Base-by-base conservation (phyloP, 2,797 vertebrate genomes). In the Karalla daura region DNA sequence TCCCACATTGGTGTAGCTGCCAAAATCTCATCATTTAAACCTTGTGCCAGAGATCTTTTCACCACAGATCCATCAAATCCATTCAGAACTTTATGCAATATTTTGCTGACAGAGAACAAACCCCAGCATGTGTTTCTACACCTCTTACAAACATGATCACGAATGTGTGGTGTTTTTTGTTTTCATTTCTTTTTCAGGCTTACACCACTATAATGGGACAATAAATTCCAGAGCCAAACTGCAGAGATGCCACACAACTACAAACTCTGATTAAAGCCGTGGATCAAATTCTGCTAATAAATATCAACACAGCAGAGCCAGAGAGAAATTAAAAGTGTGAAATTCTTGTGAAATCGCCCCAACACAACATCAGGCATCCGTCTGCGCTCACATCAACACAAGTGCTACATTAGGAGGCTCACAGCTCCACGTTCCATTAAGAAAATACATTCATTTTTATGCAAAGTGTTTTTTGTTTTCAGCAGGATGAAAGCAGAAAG, bases 261-360 rank as follows among this genome's bases (percentile, higher is more conserved):
- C 10, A 76, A 79, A 64, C 25, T 64, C 44, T 63, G 60, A 86
- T 83, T 78, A 81, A 82, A 81, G 61, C 72, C 64, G 74, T 88
- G 35, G 76, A 78, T 87, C 65, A 74, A 36, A 69, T 50, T 52
- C 43, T 8, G 39, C 49, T 46, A 49, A 10, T 51, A 50, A 37
- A 37, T 18, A 59, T 13, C 25, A 66, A 30, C 23, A 12, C 12
- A 49, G 46, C 45, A 21, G 64, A 56, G 49, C 45, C 9, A 44
- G 44, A 32, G 59, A 74, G 43, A 45, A 65, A 66, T 76, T 62
- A 58, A 76, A 65, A 41, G 54, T 45, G 18, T 46, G 23, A 55
- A 63, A 50, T 63, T 69, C 44, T 71, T 23, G 37, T 47, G 55
- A 71, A 79, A 75, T 46, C 63, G 54, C 43, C 35, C 50, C 54